A percentile compares a stretch with the other conserved stretches of the same genome.
phyloP scores from a whole-genome alignment of 2,888 invertebrate species.

The Thereva unica region DNA sequence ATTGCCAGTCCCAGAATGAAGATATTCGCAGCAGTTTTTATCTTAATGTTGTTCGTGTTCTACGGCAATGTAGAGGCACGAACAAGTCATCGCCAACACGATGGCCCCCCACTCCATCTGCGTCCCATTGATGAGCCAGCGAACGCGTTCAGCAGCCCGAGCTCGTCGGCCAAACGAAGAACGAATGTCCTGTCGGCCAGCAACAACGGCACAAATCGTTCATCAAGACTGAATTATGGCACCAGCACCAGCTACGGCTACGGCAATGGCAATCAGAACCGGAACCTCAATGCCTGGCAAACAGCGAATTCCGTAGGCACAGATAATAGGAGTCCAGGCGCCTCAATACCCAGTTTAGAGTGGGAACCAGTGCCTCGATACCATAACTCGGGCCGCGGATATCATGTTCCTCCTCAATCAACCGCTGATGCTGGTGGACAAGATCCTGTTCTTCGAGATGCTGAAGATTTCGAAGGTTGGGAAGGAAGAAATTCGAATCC shows the following conservation, averaged over 20 bases:
- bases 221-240: conserved; percentile 13
- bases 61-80: conserved; percentile 1
- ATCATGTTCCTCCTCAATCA: neutral
- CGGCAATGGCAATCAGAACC: conserved; percentile 19
- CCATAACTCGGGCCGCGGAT: conserved; percentile 8
- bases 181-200: neutral
- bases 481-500: conserved; percentile 24
- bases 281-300: conserved; percentile 25
- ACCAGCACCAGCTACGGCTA: too few species aligned
- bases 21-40: conserved; percentile 11
- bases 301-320: conserved; percentile 23
- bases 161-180: conserved; percentile 2
- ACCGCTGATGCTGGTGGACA: conserved; percentile 11
- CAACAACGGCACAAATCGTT: neutral
- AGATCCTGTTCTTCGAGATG: conserved; percentile 7
- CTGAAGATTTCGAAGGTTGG: conserved; percentile 28
- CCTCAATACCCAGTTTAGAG: conserved; percentile 6
- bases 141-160: conserved; percentile 7
- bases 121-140: conserved; percentile 13
- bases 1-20: conserved; percentile 27
- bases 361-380: conserved; percentile 18
- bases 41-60: conserved; percentile 20
- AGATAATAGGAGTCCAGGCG: conserved; percentile 1
- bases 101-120: conserved; percentile 5
- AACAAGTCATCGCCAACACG: conserved; percentile 6